Evolutionary conservation across 1,140 invertebrate genomes (phyloP), one percentile per base, ranked within the genome.

Genomic region (Lordiphosa clarofinis): DNA sequence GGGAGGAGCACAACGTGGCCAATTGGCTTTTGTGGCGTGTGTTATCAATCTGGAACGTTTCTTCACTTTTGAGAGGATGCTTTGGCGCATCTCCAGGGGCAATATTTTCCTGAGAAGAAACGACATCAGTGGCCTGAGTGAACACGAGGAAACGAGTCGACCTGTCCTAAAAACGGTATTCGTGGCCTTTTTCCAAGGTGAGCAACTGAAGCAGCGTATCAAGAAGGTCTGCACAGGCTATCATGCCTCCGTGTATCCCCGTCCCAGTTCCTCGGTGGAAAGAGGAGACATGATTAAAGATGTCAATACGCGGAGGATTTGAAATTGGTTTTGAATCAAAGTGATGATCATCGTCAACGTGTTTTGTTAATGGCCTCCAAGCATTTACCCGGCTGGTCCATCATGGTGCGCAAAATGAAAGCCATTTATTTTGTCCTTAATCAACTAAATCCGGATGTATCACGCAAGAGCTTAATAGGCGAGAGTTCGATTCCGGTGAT

Each of bases 401-500:
- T n/a, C n/a, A n/a, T n/a, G n/a, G n/a, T n/a, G n/a, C n/a, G n/a
- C n/a, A n/a, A n/a, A n/a, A n/a, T n/a, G n/a, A n/a, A n/a, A n/a
- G n/a, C n/a, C n/a, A n/a, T n/a, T n/a, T n/a, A n/a, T n/a, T n/a
- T n/a, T n/a, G n/a, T n/a, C n/a, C n/a, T n/a, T n/a, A n/a, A n/a
- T n/a, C n/a, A n/a, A n/a, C n/a, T n/a, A n/a, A n/a, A n/a, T 39
- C 92, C 92, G 74, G 94, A 95, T 86, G 92, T 94, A 10, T 94
- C 93, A 0, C 92, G 93, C 74, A 95, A 95, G 86, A 95, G 94
- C 86, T 86, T 95, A 43, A 94, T 95, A 73, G 94, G 93, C 28
- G 93, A 94, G n/a, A 92, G 92, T 57, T 90, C 91, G 57, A 92
- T 94, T 8, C 92, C 93, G 98, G 98, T 43, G 98, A 99, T 90